phyloP scores from a whole-genome alignment of 2,113 vertebrate genomes.

The Sander vitreus region DNA sequence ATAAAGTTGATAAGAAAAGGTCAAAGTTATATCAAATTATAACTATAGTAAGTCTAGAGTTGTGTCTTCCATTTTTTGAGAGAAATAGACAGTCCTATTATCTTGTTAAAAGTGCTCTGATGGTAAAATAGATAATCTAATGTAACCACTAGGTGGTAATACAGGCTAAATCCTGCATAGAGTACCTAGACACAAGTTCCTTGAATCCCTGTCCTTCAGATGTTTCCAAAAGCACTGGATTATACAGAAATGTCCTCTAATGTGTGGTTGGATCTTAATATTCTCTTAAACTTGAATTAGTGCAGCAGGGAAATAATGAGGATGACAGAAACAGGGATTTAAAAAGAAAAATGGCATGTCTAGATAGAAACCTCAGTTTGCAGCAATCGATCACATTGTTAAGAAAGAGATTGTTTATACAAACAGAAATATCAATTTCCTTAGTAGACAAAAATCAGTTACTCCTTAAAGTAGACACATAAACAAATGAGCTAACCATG shows the following conservation, averaged over 20 bases:
- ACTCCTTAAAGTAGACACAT: not conserved
- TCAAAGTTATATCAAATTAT: too few relatives aligned
- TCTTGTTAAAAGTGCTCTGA: not conserved
- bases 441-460: not conserved
- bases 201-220: not conserved
- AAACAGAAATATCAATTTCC: not conserved
- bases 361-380: not conserved
- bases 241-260: not conserved
- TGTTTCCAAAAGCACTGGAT: not conserved
- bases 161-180: not conserved
- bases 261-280: not conserved
- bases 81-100: not conserved
- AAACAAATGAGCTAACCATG: not conserved
- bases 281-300: not conserved
- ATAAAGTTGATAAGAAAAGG: too few relatives aligned
- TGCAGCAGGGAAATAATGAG: not conserved
- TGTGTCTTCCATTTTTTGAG: not conserved
- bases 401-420: not conserved
- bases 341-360: not conserved
- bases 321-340: not conserved
- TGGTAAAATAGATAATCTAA: not conserved
- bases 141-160: conserved; percentile 60
- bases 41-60: not conserved
- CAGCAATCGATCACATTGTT: not conserved
- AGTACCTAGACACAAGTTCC: not conserved